Evolutionary conservation across 2,888 invertebrate species (phyloP), one percentile per base, ranked within the genome.

Genomic region (Poecilobothrus nobilitatus): DNA sequence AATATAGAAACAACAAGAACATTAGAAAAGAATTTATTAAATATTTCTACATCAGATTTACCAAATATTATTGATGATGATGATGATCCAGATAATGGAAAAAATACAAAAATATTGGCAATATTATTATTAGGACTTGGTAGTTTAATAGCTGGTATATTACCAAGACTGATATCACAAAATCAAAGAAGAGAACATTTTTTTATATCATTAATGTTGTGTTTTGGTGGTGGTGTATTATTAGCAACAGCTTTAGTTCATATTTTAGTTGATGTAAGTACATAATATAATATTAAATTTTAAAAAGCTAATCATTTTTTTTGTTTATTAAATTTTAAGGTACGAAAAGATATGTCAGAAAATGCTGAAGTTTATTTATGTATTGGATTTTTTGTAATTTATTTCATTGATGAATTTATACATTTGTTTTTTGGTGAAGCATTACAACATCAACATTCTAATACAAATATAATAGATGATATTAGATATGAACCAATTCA

Each of bases 171-270:
- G 70, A 85, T 90, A 74, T 85, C 88, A 0, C 84, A 85, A 63
- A 81, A 83, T 8, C 84, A 87, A 63, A 83, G 87, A 66, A 83
- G 84, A 33, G 85, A 86, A 76, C 89, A 89, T 0, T 78, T 91
- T 2, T 75, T 87, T 1, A 83, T 91, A 1, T 91, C 91, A 0
- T 84, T 87, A 20, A 80, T 91, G 9, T 83, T 93, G 1, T 92
- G 91, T 76, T 91, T 91, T 75, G 93, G 93, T 4, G 92, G 89
- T 8, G 93, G 93, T 1, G 90, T 93, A 27, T 83, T 93, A 6
- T 80, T 93, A 6, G 88, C 91, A 0, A 93, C 93, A 0, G 87
- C 91, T 0, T 73, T 92, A 44, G 84, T 91, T 21, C 93, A 93
- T 80, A 91, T 93, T 84, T 81, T 93, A 6, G 91, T 91, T n/a